Percentiles rank a stretch among this genome's conserved stretches.
phyloP scores from a whole-genome alignment of 2,888 invertebrate species.

The Drosophila ezoana region DNA sequence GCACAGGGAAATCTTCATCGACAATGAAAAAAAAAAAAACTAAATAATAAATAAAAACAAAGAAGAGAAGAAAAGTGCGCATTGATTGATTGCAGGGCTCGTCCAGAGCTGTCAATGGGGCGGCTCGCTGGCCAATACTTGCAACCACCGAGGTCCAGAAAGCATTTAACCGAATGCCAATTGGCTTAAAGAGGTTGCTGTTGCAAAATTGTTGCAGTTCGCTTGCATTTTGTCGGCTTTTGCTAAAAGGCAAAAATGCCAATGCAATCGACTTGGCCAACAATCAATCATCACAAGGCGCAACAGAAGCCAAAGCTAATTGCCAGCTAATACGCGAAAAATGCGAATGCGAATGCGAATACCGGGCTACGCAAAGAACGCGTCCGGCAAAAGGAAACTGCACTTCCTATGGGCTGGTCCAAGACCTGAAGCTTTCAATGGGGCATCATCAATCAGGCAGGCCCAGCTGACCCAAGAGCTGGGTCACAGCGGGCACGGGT shows the following conservation, averaged over 20 bases:
- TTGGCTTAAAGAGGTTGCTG: constrained; percentile 45
- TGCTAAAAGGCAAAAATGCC: constrained; percentile 55
- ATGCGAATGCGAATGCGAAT: constrained; percentile 41
- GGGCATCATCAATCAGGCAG: constrained; percentile 27
- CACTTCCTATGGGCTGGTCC: constrained; percentile 58
- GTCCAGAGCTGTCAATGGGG: constrained; percentile 7
- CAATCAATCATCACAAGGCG: constrained; percentile 65
- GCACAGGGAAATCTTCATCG: constrained; percentile 33
- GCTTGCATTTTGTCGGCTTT: constrained; percentile 64
- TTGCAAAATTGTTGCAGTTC: constrained; percentile 32
- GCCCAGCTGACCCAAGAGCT: background rate
- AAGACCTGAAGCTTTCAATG: constrained; percentile 46
- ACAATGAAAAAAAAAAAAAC: constrained; percentile 1
- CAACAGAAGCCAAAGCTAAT: constrained; percentile 52
- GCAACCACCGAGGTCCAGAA: constrained; percentile 6
- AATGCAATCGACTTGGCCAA: constrained; percentile 40
- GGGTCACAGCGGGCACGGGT: constrained; percentile 16
- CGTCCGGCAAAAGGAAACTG: constrained; percentile 62
- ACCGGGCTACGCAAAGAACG: constrained; percentile 29
- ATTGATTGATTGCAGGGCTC: constrained; percentile 57
- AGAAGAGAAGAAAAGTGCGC: constrained; percentile 4
- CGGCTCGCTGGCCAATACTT: background rate
- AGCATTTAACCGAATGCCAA: constrained; percentile 57
- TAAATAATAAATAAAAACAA: background rate
- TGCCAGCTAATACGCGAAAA: constrained; percentile 65